Evolutionary conservation across 2,113 vertebrate species (phyloP), one percentile per base, ranked within the genome.

Genomic region (Candoia aspera): DNA sequence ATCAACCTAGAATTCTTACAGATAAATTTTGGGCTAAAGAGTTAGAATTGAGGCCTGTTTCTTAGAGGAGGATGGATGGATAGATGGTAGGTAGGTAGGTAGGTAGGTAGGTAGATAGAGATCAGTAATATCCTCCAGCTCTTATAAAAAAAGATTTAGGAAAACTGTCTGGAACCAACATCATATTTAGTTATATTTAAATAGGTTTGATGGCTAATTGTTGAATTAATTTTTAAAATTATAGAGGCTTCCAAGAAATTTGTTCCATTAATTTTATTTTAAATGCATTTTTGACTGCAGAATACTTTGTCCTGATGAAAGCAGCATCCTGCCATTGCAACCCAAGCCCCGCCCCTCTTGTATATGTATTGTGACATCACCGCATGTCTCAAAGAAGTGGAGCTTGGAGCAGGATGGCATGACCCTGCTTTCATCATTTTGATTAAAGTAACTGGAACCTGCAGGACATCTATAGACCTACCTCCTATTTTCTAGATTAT

Each of bases 401-500:
- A 79, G 33, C 33, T 79, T 21, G 68, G n/a, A 79, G 33, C n/a
- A 79, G 68, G 15, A 79, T 8, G 68, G 9, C 17, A 37, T 19
- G 17, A 3, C 33, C 17, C 0, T 79, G 33, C 8, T 79, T 79
- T 79, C 33, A 37, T 96, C 94, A 96, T 94, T 90, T 84, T 94
- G 87, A 96, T 93, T 93, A 59, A 94, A 93, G 95, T 83, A 4
- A 24, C 8, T 23, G 95, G 88, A 95, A 93, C 96, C 97, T 96
- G 97, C 96, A 97, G 95, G 93, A 96, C 64, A 68, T 2, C 29
- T 95, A 94, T 91, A 96, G 94, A 94, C 79, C 0, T 62, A 37
- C 64, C 19, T 46, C 33, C 86, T 73, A 68, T 53, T 4, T 79
- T 53, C 88, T 79, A 88, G 42, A 62, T 88, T 46, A 17, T 90